Evolutionary conservation across 2,797 vertebrate species (phyloP).

Genomic region (Sciurus carolinensis): DNA sequence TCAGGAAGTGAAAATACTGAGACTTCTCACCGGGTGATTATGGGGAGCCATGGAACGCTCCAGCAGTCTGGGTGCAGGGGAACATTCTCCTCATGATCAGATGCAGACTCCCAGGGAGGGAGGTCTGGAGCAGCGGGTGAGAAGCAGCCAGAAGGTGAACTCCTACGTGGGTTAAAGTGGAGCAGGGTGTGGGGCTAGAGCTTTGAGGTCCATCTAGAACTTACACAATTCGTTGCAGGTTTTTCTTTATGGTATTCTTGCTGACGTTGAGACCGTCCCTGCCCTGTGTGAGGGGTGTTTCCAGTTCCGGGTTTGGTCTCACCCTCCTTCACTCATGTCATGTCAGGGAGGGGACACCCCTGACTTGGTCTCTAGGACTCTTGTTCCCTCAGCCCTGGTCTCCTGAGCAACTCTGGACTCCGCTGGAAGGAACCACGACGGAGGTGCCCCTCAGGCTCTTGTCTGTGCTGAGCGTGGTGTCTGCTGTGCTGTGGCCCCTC

Average conservation of each 20-base stretch:
- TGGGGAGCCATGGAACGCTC: not conserved
- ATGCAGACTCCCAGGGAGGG: not conserved
- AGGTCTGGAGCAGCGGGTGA: not conserved
- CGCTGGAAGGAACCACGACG: not conserved
- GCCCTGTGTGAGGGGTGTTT: not conserved
- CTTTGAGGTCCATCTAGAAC: not conserved
- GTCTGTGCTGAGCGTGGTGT: not conserved
- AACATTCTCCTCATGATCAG: rapidly evolving
- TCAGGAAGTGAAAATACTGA: not conserved
- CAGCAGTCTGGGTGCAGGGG: not conserved
- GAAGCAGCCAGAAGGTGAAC: not conserved
- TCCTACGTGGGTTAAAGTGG: not conserved
- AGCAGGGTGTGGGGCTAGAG: not conserved
- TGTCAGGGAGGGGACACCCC: not conserved
- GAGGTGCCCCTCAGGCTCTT: not conserved
- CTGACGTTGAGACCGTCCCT: not conserved
- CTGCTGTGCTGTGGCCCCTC: not conserved
- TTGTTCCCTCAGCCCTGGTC: not conserved
- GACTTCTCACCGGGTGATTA: not conserved
- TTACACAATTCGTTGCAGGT: not conserved
- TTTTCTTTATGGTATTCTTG: not conserved
- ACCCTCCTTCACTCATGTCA: not conserved
- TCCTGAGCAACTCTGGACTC: not conserved
- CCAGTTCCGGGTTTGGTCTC: not conserved
- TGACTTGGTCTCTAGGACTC: not conserved